Evolutionary conservation across 2,888 invertebrate species (phyloP), one percentile per base, ranked within the genome.

Genomic region (Andrena flavipes): DNA sequence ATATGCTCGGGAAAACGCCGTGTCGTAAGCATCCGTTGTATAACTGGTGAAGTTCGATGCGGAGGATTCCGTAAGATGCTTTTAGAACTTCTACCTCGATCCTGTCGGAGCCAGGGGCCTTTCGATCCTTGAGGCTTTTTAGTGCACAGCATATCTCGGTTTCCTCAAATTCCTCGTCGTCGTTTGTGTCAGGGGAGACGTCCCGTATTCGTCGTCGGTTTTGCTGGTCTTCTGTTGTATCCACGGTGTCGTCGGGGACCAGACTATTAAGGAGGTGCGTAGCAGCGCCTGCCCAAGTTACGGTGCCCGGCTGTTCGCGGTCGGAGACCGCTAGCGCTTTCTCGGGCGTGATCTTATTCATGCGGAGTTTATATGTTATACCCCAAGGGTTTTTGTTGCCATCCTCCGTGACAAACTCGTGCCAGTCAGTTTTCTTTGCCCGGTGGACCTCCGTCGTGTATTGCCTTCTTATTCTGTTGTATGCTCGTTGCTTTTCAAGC

Each of bases 1-100:
- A 51, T 2, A 0, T 33, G 33, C 33, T 33, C 33, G 33, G 33
- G 8, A 33, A 33, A 2, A 33, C 33, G 33, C 33, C 33, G 8
- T 33, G 33, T 0, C 33, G 33, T 8, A 33, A 8, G 33, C 33
- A 33, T 33, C 33, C 33, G 49, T 67, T 67, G 16, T n/a, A 30
- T 2, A 67, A 1, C 10, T 16, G 16, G 5, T 13, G 2, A 0
- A 80, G 7, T 6, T 64, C 65, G 0, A 0, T 3, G 1, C 16
- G 13, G 0, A 65, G 8, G 10, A 16, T 16, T 6, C n/a, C 3
- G 10, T 2, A 42, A 2, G 69, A 56, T 5, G 23, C 10, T 23
- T 75, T 69, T 0, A 75, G 7, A 1, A 62, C 67, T 42, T 69
- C 59, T 0, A 69, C 75, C n/a, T 69, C 64, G n/a, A 80, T 51